Percentiles rank a stretch among this genome's conserved stretches.
phyloP scores from a whole-genome alignment of 2,888 invertebrate species.

The Prenolepis imparis region DNA sequence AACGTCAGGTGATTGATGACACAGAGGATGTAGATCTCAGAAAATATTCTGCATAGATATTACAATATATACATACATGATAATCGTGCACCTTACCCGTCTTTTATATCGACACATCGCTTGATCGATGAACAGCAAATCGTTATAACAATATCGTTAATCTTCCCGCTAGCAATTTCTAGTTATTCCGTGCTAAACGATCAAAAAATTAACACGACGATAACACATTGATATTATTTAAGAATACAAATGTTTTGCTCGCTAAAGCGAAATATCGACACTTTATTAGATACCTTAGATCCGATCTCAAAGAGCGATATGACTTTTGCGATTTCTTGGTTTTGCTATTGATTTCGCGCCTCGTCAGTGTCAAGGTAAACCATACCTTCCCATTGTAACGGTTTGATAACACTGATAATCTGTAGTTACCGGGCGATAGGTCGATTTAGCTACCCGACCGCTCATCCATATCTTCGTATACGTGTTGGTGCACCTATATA shows the following conservation, averaged over 20 bases:
- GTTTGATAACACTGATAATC: slow-evolving; percentile 85
- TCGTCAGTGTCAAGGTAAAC: slow-evolving; percentile 85
- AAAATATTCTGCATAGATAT: slow-evolving; percentile 47
- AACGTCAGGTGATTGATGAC: slow-evolving; percentile 45
- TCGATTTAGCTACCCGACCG: slow-evolving; percentile 76
- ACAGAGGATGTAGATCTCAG: background rate
- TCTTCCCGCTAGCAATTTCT: background rate
- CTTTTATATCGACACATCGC: slow-evolving; percentile 26
- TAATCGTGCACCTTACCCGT: slow-evolving; percentile 35
- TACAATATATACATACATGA: slow-evolving; percentile 39
- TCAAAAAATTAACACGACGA: background rate
- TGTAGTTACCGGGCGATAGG: slow-evolving; percentile 83
- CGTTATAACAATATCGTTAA: slow-evolving; percentile 3
- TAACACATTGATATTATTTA: background rate
- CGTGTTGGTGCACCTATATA: slow-evolving; percentile 23
- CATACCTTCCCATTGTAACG: slow-evolving; percentile 85
- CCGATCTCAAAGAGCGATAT: slow-evolving; percentile 51
- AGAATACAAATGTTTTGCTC: background rate
- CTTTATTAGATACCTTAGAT: background rate
- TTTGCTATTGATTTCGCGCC: slow-evolving; percentile 80
- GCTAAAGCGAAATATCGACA: background rate
- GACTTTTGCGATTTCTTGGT: slow-evolving; percentile 65
- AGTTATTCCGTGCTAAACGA: background rate
- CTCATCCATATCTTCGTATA: slow-evolving; percentile 16
- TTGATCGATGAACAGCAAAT: slow-evolving; percentile 41